phyloP scores from a whole-genome alignment of 2,113 vertebrate species.

The Protobothrops mucrosquamatus region DNA sequence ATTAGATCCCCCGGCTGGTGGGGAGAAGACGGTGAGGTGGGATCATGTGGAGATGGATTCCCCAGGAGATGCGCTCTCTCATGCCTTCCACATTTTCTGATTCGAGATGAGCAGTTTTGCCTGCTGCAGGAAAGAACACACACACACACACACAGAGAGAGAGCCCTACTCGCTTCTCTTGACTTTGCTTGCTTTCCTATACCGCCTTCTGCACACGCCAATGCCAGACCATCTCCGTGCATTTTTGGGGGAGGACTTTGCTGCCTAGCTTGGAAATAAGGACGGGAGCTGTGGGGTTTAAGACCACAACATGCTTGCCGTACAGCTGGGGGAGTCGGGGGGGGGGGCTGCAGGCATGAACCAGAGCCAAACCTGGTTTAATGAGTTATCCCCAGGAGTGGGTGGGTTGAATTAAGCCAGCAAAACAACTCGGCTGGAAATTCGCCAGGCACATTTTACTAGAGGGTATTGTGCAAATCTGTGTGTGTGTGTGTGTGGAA shows the following conservation, averaged over 20 bases:
- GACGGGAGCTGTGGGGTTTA: not conserved
- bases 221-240: not conserved
- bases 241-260: not conserved
- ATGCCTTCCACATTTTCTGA: not conserved
- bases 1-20: not conserved
- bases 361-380: not conserved
- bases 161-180: not conserved
- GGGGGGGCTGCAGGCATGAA: not conserved
- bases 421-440: not conserved
- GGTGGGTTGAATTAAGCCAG: not conserved
- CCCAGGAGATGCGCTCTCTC: not conserved
- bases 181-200: not conserved
- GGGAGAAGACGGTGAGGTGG: not conserved
- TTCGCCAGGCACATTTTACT: not conserved
- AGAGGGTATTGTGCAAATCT: not conserved
- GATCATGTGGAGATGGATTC: accelerated
- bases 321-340: not conserved
- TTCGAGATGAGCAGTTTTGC: not conserved
- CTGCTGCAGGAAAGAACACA: not conserved
- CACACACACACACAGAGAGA: not conserved
- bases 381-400: not conserved
- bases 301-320: not conserved
- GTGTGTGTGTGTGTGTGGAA: too few relatives aligned
- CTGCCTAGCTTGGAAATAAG: not conserved
- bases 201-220: not conserved